Evolutionary conservation across 2,888 invertebrate species (phyloP).

Genomic region (Temnothorax unifasciatus): DNA sequence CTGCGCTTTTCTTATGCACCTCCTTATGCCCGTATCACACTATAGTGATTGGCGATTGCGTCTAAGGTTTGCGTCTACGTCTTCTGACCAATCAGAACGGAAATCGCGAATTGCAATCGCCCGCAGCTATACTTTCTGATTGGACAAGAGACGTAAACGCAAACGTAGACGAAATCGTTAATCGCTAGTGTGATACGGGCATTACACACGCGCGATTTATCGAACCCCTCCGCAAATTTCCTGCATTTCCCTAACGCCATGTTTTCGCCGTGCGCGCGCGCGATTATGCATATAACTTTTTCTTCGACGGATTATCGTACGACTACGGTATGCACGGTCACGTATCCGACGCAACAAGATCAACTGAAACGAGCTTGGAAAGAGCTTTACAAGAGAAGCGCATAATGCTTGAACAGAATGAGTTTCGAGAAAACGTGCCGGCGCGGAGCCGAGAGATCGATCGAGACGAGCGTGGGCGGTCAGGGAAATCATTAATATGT

Average conservation of each 20-base stretch:
- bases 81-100: too few species aligned
- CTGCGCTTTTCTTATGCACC: background rate
- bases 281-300: conserved; percentile 46
- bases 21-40: background rate
- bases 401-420: conserved; percentile 21
- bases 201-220: background rate
- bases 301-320: conserved; percentile 44
- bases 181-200: too few species aligned
- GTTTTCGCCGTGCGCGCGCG: background rate
- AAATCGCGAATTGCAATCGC: too few species aligned
- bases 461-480: background rate
- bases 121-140: too few species aligned
- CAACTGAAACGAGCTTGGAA: conserved; percentile 38
- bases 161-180: too few species aligned
- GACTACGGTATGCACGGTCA: conserved; percentile 36
- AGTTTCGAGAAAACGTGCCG: conserved; percentile 19
- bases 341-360: conserved; percentile 54
- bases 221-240: background rate
- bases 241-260: conserved; percentile 7
- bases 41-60: too few species aligned
- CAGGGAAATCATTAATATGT: conserved; percentile 16
- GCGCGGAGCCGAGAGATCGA: conserved; percentile 6
- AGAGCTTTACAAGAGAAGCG: conserved; percentile 38
- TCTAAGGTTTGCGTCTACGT: too few species aligned
- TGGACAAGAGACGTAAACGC: too few species aligned